Evolutionary conservation across 2,888 invertebrate species (phyloP).

Genomic region (Agelastica alni): DNA sequence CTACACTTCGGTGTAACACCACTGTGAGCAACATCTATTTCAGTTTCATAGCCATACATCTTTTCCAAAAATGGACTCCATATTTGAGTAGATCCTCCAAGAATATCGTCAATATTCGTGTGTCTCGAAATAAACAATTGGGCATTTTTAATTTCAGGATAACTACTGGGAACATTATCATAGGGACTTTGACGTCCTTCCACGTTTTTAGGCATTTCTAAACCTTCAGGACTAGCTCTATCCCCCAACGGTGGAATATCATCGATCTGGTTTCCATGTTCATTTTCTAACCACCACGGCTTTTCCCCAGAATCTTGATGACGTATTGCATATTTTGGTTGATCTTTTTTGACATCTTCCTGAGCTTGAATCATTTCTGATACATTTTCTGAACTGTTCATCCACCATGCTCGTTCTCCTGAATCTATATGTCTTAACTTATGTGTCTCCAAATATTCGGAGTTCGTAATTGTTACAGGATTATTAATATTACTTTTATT

Average conservation of each 20-base stretch:
- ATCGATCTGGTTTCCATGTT: conserved; percentile 56
- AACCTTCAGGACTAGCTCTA: conserved; percentile 79
- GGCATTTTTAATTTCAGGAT: conserved; percentile 47
- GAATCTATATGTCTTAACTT: conserved; percentile 69
- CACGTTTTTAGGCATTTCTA: conserved; percentile 59
- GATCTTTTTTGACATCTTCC: conserved; percentile 29
- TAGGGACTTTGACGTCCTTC: conserved; percentile 68
- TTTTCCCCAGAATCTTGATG: conserved; percentile 60
- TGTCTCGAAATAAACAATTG: conserved; percentile 78
- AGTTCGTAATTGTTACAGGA: conserved; percentile 55
- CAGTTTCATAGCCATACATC: conserved; percentile 53
- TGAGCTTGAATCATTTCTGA: conserved; percentile 45
- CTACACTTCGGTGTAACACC: conserved; percentile 71
- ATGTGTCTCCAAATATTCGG: conserved; percentile 60
- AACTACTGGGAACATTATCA: conserved; percentile 64
- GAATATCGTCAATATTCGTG: conserved; percentile 87
- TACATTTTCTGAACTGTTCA: conserved; percentile 58
- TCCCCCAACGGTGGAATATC: conserved; percentile 67
- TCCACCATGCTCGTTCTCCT: conserved; percentile 73
- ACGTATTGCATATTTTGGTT: conserved; percentile 49
- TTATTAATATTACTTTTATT: conserved; percentile 24
- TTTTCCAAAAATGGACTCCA: conserved; percentile 70
- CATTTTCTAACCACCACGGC: conserved; percentile 62
- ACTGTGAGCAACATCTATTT: conserved; percentile 62
- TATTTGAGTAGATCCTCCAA: conserved; percentile 67